Evolutionary conservation across 2,888 invertebrate species (phyloP), one percentile per base, ranked within the genome.

Genomic region (Ephialtes manifestator): DNA sequence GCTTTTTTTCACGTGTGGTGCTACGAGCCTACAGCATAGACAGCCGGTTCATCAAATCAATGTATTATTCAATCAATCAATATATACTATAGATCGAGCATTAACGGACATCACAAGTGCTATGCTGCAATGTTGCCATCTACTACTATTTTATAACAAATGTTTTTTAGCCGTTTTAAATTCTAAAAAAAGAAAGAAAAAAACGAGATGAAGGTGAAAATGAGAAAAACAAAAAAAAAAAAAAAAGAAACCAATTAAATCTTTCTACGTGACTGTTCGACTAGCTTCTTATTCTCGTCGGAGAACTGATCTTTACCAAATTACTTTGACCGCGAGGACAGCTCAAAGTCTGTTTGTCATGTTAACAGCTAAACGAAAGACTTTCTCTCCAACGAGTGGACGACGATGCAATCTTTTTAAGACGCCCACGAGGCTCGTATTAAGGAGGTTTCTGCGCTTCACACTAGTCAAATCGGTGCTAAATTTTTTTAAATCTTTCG

Each of bases 101-200:
- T 80, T 75, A 82, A 80, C 71, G 82, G 83, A 80, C 79, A 80
- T 53, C 76, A 76, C 72, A 85, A 83, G 85, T 87, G 85, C 75
- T 81, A 86, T 80, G 84, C 85, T 86, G 82, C 68, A 84, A 87
- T 72, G 82, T 87, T 87, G 87, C 86, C 87, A 87, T 85, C 68
- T 81, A 87, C 77, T 83, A 85, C 65, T 81, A 81, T 83, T 81
- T 78, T 83, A 85, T 72, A 72, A 75, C 53, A 67, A 65, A 63
- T 63, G 20, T 31, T 65, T 81, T 86, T 83, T 83, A 70, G 65
- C 65, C 74, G 81, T 77, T 86, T 84, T 72, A 18, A 77, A 84
- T 74, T 78, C 43, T 83, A 35, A 83, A n/a, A n/a, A n/a, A n/a
- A n/a, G n/a, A n/a, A n/a, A n/a, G n/a, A n/a, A n/a, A n/a, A n/a